Evolutionary conservation across 2,888 invertebrate species (phyloP), one percentile per base, ranked within the genome.

Genomic region (Salpingus planirostris): DNA sequence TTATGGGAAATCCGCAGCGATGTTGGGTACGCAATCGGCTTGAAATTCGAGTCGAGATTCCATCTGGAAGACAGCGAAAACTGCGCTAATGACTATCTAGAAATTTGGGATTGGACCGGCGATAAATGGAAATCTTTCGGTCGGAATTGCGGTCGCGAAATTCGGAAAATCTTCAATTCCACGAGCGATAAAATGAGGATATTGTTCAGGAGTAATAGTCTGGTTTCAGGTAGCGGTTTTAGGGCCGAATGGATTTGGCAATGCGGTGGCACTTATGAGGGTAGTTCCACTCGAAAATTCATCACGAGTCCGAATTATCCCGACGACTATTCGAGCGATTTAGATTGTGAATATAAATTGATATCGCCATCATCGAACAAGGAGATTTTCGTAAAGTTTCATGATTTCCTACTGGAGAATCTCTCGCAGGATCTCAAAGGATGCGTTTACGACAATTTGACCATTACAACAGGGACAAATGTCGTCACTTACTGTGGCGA

Each of bases 271-370:
- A 57, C 67, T 3, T 76, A 78, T 45, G 57, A 65, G 27, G 80
- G 76, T 0, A 67, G 67, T 2, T 57, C 52, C 8, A 57, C 57
- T 15, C 58, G 67, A 38, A 69, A 72, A 50, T 59, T 62, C 22
- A 60, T 91, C n/a, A 66, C 67, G 13, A 84, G 84, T 51, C 91
- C 92, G 0, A 76, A 78, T 25, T 89, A 78, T 65, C 86, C 89
- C 1, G 40, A 53, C 1, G 43, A 50, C 13, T 92, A 91, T 57
- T 65, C 65, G 3, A 52, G 64, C 8, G 65, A 67, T 43, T 53
- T 77, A 6, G 49, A 66, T 27, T 91, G 90, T 55, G 66, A 69
- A 28, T 89, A 85, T 50, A 71, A 56, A 3, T n/a, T n/a, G n/a
- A n/a, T n/a, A n/a, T n/a, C n/a, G n/a, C n/a, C n/a, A n/a, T n/a